Conservation (phyloP, 1,140 invertebrate genomes). For the Bombus sibiricus region DNA sequence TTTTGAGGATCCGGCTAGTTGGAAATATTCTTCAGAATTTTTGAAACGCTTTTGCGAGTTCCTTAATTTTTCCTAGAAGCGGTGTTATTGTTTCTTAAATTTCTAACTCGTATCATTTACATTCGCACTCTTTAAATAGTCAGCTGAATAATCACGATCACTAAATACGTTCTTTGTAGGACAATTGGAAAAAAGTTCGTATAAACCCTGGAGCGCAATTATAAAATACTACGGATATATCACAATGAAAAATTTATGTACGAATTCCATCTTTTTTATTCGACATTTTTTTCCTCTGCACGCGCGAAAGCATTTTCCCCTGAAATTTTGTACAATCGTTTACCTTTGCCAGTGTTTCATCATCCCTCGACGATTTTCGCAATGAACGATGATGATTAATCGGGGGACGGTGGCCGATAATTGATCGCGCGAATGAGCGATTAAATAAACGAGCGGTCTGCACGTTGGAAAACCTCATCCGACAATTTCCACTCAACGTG, state of each 20-base stretch:
- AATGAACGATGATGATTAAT: constrained; percentile 26
- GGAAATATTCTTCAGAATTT: not conserved
- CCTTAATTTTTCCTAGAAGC: not conserved
- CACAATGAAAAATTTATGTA: too few species aligned
- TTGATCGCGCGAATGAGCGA: constrained; percentile 16
- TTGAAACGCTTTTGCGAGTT: too few species aligned
- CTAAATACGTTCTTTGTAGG: too few species aligned
- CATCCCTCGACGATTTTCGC: not conserved
- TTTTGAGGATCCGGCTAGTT: not conserved
- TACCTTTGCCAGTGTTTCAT: not conserved
- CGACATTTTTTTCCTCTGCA: too few species aligned
- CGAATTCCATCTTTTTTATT: too few species aligned
- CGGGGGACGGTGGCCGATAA: not conserved
- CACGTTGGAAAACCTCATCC: not conserved
- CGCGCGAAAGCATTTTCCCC: not conserved
- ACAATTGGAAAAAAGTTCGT: too few species aligned
- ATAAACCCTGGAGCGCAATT: too few species aligned
- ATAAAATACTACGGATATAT: too few species aligned
- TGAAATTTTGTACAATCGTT: not conserved
- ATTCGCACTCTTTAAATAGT: too few species aligned
- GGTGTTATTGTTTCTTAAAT: too few species aligned
- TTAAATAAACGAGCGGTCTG: constrained; percentile 27
- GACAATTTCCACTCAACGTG: constrained; percentile 29
- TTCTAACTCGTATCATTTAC: too few species aligned
- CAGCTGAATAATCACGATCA: too few species aligned